Conservation (phyloP, 2,797 vertebrate species). For the Dendrocincla fuliginosa region DNA sequence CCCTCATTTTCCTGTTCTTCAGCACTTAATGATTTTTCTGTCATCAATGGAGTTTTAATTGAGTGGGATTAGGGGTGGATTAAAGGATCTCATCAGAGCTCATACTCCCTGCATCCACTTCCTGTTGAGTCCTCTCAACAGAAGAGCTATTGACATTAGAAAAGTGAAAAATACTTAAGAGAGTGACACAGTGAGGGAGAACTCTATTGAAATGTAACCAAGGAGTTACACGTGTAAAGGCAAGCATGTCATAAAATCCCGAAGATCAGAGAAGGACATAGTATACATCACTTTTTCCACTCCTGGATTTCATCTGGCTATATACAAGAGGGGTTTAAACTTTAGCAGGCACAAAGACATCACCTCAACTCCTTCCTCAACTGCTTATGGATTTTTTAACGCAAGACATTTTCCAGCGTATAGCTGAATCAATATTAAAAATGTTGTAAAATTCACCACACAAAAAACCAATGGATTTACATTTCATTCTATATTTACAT, state of each 20-base stretch:
- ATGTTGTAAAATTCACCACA: constrained; percentile 24
- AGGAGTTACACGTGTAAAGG: constrained; percentile 11
- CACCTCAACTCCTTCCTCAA: background rate
- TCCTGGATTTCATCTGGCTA: background rate
- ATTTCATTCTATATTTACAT: constrained; percentile 44
- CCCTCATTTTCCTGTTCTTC: constrained; percentile 69
- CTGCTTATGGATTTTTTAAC: constrained; percentile 6
- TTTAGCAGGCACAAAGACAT: background rate
- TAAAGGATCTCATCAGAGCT: constrained; percentile 75
- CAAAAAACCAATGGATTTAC: constrained; percentile 1
- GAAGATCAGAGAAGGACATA: background rate
- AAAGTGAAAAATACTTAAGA: constrained; percentile 66
- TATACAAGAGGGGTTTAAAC: background rate
- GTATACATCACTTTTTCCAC: background rate
- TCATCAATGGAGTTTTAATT: constrained; percentile 75
- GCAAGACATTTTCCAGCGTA: background rate
- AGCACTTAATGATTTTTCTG: constrained; percentile 70
- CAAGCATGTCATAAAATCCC: background rate
- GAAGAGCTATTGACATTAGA: constrained; percentile 68
- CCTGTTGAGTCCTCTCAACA: constrained; percentile 70
- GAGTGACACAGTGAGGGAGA: background rate
- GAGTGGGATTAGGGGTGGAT: constrained; percentile 74
- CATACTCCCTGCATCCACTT: constrained; percentile 57
- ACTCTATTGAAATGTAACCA: constrained; percentile 39
- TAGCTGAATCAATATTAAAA: constrained; percentile 41